Conservation (phyloP, 1,140 invertebrate species). For the Phthorimaea operculella region DNA sequence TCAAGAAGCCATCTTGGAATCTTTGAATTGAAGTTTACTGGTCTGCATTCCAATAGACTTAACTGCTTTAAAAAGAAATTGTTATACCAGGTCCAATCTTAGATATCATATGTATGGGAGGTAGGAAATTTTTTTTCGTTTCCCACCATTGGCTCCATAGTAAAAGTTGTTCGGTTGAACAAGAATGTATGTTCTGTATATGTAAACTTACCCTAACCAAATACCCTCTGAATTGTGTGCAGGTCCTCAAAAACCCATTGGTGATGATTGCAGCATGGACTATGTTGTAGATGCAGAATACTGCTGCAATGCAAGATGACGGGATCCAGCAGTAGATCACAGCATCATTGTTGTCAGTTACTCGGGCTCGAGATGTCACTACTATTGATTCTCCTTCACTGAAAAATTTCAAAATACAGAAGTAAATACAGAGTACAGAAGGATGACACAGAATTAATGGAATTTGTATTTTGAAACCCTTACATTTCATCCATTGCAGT, state of each 20-base stretch:
- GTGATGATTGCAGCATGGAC: constrained; percentile 72
- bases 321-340: constrained; percentile 73
- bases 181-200: no score
- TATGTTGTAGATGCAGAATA: constrained; percentile 71
- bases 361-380: constrained; percentile 64
- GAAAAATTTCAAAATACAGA: constrained; percentile 17
- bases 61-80: no score
- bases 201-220: constrained; percentile 66
- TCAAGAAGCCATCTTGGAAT: no score
- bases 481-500: constrained; percentile 69
- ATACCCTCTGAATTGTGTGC: constrained; percentile 72
- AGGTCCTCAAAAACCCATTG: constrained; percentile 75
- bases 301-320: constrained; percentile 64
- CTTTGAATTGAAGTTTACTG: no score
- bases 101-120: no score
- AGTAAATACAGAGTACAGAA: background rate
- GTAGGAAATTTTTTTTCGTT: no score
- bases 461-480: constrained; percentile 9
- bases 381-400: constrained; percentile 71
- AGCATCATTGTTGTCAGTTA: constrained; percentile 56
- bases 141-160: no score
- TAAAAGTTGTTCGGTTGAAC: no score
- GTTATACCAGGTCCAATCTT: no score
- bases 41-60: no score
- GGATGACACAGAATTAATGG: background rate